These are phyloP conservation scores for Felis chaus DNA, from an alignment of 2,113 vertebrate genomes.

Conservation along the genomic window DNA sequence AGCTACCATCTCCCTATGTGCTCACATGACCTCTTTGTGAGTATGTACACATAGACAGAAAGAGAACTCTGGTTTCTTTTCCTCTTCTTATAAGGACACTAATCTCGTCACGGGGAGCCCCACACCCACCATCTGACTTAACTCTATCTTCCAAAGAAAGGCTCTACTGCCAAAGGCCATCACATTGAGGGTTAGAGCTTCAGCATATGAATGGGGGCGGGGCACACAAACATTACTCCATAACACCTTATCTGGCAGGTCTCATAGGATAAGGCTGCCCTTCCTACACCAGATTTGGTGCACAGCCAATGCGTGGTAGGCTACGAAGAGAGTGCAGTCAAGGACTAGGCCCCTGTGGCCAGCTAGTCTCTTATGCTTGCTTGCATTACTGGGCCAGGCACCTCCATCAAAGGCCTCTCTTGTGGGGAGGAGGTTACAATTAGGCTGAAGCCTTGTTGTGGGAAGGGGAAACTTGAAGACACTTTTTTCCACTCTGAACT, in stretches of 20 bases:
- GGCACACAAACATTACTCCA: neutral
- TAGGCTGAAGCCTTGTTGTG: neutral
- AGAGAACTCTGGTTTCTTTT: neutral
- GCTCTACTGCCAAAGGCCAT: neutral
- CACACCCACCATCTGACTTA: neutral
- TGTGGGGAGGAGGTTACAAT: neutral
- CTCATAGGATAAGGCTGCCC: neutral
- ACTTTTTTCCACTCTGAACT: neutral
- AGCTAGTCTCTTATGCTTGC: neutral
- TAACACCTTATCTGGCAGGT: neutral
- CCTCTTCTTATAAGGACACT: neutral
- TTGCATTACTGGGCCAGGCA: neutral
- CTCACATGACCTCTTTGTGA: neutral
- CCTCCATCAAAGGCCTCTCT: neutral
- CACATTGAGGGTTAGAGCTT: neutral
- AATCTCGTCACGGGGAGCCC: neutral
- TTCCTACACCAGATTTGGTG: neutral
- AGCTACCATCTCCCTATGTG: neutral
- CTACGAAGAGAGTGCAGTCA: neutral
- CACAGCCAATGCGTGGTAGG: rapidly evolving
- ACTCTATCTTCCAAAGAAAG: neutral
- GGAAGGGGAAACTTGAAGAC: neutral
- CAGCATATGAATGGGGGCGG: neutral
- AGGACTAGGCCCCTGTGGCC: neutral
- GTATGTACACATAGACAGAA: neutral